Evolutionary conservation across 92 coral and sea anemone genomes (phyloP).

Genomic region (Bergia puertoricense): DNA sequence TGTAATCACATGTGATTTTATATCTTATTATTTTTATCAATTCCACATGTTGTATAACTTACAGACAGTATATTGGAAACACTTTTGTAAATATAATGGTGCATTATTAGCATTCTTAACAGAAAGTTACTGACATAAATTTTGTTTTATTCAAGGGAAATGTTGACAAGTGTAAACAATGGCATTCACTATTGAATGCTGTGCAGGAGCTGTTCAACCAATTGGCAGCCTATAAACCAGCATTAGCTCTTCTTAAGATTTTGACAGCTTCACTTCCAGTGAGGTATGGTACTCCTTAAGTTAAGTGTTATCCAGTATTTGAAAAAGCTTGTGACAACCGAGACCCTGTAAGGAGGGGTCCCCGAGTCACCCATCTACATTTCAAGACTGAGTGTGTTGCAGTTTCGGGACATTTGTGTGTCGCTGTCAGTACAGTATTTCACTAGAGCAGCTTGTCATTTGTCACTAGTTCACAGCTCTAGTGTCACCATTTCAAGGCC

Average conservation of each 20-base stretch:
- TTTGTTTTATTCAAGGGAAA: not conserved
- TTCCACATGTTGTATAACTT: not conserved
- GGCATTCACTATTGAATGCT: conserved; percentile 51
- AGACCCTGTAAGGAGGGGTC: too few species aligned
- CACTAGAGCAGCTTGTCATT: too few species aligned
- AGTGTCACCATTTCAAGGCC: too few species aligned
- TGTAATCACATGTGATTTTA: too few species aligned
- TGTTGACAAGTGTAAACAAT: not conserved
- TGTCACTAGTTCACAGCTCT: too few species aligned
- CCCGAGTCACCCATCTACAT: too few species aligned
- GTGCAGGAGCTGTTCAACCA: conserved; percentile 58
- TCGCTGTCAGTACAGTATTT: too few species aligned
- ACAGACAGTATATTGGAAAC: not conserved
- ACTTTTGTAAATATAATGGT: not conserved
- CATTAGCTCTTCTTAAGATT: conserved; percentile 57
- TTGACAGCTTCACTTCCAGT: conserved; percentile 52
- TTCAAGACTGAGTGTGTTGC: too few species aligned
- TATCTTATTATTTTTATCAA: too few species aligned
- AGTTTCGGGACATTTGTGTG: too few species aligned
- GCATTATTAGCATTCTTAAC: not conserved
- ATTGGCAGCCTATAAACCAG: conserved; percentile 65
- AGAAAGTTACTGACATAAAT: too few species aligned
- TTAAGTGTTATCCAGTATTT: not conserved
- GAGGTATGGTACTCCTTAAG: conserved; percentile 43
- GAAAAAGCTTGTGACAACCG: too few species aligned